phyloP scores from a whole-genome alignment of 2,797 vertebrate species.

The Myotis myotis region DNA sequence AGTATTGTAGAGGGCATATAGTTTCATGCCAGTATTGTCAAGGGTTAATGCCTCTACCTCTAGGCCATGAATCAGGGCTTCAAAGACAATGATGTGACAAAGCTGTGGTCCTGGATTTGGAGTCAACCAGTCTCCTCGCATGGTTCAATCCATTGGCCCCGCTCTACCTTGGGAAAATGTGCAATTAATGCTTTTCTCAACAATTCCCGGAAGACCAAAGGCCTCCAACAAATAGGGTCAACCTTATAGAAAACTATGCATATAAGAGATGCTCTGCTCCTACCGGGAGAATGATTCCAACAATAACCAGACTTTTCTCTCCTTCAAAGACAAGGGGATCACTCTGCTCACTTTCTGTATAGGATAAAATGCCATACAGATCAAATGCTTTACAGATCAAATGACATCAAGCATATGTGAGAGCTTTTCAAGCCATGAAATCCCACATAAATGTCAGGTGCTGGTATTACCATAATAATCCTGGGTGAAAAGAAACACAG shows the following conservation, averaged over 20 bases:
- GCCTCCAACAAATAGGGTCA: background rate
- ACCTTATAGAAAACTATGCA: slow-evolving; percentile 30
- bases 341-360: slow-evolving; percentile 45
- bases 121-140: background rate
- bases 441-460: slow-evolving; percentile 64
- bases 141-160: background rate
- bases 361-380: slow-evolving; percentile 63
- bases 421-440: slow-evolving; percentile 64
- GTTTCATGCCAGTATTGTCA: background rate
- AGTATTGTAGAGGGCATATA: background rate
- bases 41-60: background rate
- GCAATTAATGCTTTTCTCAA: background rate
- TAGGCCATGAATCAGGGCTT: background rate
- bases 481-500: slow-evolving; percentile 25
- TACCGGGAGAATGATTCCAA: background rate
- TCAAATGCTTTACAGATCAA: slow-evolving; percentile 71
- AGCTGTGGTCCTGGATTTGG: background rate
- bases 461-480: slow-evolving; percentile 68
- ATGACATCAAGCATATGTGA: slow-evolving; percentile 54
- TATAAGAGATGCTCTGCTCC: background rate
- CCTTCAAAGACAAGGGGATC: slow-evolving; percentile 53
- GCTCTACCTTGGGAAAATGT: background rate
- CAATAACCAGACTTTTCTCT: slow-evolving; percentile 53
- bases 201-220: background rate
- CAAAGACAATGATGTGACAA: background rate